These are phyloP conservation scores for Lineus longissimus DNA, from an alignment of 1,140 invertebrate genomes.

Conservation along the genomic window DNA sequence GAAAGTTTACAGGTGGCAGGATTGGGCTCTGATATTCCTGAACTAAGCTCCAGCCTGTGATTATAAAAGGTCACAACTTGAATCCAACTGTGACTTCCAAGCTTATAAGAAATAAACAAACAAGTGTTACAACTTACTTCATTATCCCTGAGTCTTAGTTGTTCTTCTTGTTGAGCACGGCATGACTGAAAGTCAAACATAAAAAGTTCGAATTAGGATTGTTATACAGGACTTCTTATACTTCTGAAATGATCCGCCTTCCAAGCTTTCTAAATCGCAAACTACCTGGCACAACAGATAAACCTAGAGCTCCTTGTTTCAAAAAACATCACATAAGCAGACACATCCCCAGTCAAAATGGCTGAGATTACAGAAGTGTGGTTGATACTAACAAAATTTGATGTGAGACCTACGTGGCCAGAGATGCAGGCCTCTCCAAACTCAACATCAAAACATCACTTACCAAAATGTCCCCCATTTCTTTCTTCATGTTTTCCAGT, in stretches of 20 bases:
- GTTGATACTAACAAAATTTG: neutral
- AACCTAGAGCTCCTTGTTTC: too few relatives aligned
- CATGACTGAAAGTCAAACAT: slow-evolving; percentile 33
- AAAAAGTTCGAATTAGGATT: neutral
- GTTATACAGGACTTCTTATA: neutral
- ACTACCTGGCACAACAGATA: too few relatives aligned
- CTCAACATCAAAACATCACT: slow-evolving; percentile 10
- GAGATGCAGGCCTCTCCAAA: too few relatives aligned
- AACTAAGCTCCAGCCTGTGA: too few relatives aligned
- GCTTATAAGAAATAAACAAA: neutral
- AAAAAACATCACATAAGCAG: too few relatives aligned
- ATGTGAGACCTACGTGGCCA: neutral
- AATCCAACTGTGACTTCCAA: neutral
- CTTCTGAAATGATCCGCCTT: too few relatives aligned
- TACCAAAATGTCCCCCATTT: slow-evolving; percentile 48
- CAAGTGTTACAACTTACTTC: slow-evolving; percentile 29
- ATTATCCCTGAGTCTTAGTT: slow-evolving; percentile 45
- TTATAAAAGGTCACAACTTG: too few relatives aligned
- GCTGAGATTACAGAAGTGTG: neutral
- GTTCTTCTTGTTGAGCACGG: slow-evolving; percentile 48
- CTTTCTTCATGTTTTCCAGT: slow-evolving; percentile 42
- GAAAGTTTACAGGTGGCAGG: too few relatives aligned
- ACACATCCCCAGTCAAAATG: too few relatives aligned
- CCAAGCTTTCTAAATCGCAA: too few relatives aligned
- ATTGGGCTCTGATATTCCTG: too few relatives aligned